A percentile compares a stretch with the other conserved stretches of the same genome.
Conservation (phyloP, 92 coral and sea anemone species). For the Parazoanthus atlanticus region DNA sequence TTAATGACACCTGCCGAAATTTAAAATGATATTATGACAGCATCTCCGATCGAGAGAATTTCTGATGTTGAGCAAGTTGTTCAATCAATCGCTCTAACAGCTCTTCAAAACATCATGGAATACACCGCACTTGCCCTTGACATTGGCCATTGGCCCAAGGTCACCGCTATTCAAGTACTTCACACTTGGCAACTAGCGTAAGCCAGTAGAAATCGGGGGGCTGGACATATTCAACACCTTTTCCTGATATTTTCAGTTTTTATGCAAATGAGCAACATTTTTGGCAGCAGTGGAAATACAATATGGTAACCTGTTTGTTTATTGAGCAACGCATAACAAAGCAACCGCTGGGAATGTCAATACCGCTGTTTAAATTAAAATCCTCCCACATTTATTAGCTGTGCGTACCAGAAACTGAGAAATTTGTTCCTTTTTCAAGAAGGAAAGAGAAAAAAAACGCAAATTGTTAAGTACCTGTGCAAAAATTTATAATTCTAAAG, state of each 20-base stretch:
- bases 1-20: not conserved
- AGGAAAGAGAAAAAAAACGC: not conserved
- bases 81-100: not conserved
- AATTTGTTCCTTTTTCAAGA: not conserved
- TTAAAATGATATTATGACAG: not conserved
- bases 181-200: not conserved
- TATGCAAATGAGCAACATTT: slow-evolving; percentile 18
- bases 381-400: not conserved
- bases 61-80: not conserved
- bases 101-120: not conserved
- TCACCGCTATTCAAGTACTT: not conserved
- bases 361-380: not conserved
- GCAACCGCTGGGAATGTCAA: not conserved
- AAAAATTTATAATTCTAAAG: no score
- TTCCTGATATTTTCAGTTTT: not conserved
- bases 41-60: not conserved
- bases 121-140: not conserved
- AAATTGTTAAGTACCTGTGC: no score
- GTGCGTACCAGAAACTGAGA: not conserved
- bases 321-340: not conserved
- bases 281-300: not conserved
- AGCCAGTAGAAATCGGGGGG: slow-evolving; percentile 17
- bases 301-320: not conserved
- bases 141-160: slow-evolving; percentile 23
- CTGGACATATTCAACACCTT: slow-evolving; percentile 16